These are phyloP conservation scores for Dicaeum eximium DNA, from an alignment of 2,113 vertebrate genomes.

Conservation along the genomic window DNA sequence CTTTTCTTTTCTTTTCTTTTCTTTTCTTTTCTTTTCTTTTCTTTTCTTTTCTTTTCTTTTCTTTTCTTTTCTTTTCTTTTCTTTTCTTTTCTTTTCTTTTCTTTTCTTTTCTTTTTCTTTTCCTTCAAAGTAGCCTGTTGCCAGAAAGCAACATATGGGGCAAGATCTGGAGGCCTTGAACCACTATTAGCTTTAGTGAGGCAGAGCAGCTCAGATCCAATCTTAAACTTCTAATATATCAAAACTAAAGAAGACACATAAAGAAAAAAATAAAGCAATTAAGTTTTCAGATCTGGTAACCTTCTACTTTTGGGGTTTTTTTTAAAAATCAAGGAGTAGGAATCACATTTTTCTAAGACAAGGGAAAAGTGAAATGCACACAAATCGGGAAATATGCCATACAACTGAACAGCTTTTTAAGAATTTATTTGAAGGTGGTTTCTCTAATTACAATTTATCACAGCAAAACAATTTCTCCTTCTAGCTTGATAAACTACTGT, in stretches of 20 bases:
- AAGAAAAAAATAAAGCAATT: not conserved
- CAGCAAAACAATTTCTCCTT: constrained; percentile 19
- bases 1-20: constrained; percentile 30
- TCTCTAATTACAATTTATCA: constrained; percentile 2
- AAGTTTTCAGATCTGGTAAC: not conserved
- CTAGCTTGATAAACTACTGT: not conserved
- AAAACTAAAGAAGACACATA: not conserved
- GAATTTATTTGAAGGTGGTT: constrained; percentile 18
- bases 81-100: constrained; percentile 67
- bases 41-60: constrained; percentile 55
- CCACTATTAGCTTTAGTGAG: not conserved
- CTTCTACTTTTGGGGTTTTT: not conserved
- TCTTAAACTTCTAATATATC: not conserved
- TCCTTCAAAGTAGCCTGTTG: constrained; percentile 79
- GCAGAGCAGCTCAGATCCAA: not conserved
- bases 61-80: not conserved
- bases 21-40: not conserved
- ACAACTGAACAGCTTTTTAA: not conserved
- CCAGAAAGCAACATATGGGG: constrained; percentile 69
- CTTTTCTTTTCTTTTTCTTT: constrained; percentile 28
- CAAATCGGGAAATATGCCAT: not conserved
- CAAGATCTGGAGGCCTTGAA: not conserved
- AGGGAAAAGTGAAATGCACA: constrained; percentile 4
- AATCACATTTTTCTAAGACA: not conserved
- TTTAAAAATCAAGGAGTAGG: not conserved